These are phyloP conservation scores for Cyprinodon variegatus DNA, from an alignment of 2,113 vertebrate genomes.

Conservation along the genomic window DNA sequence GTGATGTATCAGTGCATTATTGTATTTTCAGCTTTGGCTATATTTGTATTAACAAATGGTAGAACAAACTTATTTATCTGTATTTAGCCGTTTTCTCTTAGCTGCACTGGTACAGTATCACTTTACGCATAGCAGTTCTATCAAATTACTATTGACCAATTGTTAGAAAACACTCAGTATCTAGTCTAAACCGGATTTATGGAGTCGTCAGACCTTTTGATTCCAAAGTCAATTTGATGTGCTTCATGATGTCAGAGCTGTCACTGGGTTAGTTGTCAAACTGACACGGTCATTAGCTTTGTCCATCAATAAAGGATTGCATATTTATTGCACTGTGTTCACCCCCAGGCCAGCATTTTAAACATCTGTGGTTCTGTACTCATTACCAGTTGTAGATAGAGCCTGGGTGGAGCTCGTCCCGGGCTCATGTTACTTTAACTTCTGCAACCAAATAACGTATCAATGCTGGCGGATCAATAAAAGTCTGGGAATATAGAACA, in stretches of 20 bases:
- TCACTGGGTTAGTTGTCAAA: constrained; percentile 10
- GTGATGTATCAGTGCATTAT: too few relatives aligned
- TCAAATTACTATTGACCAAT: constrained; percentile 55
- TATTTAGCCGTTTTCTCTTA: constrained; percentile 21
- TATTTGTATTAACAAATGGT: constrained; percentile 13
- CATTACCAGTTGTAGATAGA: constrained; percentile 29
- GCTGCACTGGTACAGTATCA: constrained; percentile 10
- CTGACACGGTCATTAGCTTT: constrained; percentile 39
- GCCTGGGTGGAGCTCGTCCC: constrained; percentile 28
- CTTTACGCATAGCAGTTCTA: constrained; percentile 24
- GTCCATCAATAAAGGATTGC: constrained; percentile 34
- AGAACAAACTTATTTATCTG: neutral
- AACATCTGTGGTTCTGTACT: constrained; percentile 20
- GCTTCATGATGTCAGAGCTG: constrained; percentile 17
- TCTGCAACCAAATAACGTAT: constrained; percentile 48
- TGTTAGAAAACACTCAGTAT: constrained; percentile 7
- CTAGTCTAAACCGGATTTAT: constrained; percentile 5
- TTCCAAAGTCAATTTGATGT: constrained; percentile 17
- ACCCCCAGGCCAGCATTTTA: constrained; percentile 34
- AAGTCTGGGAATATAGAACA: constrained; percentile 53
- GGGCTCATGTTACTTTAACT: constrained; percentile 55
- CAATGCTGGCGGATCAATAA: constrained; percentile 64
- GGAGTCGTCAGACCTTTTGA: neutral
- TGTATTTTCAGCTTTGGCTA: neutral
- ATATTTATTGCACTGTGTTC: constrained; percentile 40